Base-by-base conservation (phyloP, 1,140 invertebrate genomes). In the Sitophilus oryzae region DNA sequence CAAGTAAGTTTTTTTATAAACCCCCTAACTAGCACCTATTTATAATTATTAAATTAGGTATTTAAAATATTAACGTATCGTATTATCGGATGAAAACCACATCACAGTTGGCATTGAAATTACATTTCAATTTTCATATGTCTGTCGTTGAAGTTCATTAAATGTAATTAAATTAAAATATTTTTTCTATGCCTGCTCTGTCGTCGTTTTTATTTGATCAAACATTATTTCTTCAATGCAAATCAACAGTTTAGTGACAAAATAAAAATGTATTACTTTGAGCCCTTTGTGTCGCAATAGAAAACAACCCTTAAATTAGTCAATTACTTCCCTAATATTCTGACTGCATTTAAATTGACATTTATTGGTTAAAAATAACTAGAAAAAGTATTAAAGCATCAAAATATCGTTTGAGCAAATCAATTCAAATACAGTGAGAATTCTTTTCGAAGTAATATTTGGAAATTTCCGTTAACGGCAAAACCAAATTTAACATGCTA, bases 401-500 rank as follows among this genome's bases (percentile, higher is more conserved):
- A 30, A 30, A 30, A 30, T 30, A 30, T 30, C 11, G 5, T 6
- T 30, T 30, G 25, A 30, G 25, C 25, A 30, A 30, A 30, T 30
- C 25, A 30, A 30, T 30, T 30, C 11, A 30, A 30, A 30, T 30
- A 30, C 25, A 30, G 25, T 30, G 11, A 5, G 14, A 52, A 14
- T 18, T 16, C 38, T 15, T 23, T 22, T 30, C 18, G 25, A 14
- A 22, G 41, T 20, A 42, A 25, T 22, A 49, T 19, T 11, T 21
- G 34, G 25, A 4, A 44, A 11, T 38, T 52, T 37, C 10, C 16
- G 18, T 52, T 36, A 44, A 45, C 37, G 30, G 21, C 6, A 22
- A 9, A 42, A 56, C 18, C 10, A 45, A 4, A 14, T 23, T 52
- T 57, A 57, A 47, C 49, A 65, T 48, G 59, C 58, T 16, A 73